Evolutionary conservation across 2,888 invertebrate species (phyloP).

Genomic region (Abrostola triplasia): DNA sequence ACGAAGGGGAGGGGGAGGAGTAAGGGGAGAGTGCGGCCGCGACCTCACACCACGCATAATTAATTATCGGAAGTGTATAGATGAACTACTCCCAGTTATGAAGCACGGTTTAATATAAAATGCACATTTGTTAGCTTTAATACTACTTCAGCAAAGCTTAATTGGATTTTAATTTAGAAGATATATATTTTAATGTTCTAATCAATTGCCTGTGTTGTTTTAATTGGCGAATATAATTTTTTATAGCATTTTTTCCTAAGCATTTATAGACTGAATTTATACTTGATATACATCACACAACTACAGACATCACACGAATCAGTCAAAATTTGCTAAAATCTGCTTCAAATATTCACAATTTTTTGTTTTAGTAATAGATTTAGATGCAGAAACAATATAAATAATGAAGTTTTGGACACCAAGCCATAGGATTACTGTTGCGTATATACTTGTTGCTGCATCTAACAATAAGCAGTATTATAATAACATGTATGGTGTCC

Average conservation of each 20-base stretch:
- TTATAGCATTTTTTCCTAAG: constrained; percentile 64
- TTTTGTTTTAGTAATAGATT: constrained; percentile 62
- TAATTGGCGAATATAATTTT: constrained; percentile 62
- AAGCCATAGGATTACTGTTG: constrained; percentile 53
- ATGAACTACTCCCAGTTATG: constrained; percentile 63
- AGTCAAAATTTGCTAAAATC: constrained; percentile 55
- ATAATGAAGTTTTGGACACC: constrained; percentile 23
- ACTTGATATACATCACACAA: constrained; percentile 74
- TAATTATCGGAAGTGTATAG: constrained; percentile 37
- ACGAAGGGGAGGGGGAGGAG: constrained; percentile 31
- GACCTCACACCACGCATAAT: constrained; percentile 22
- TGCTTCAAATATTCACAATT: constrained; percentile 63
- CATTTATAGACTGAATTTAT: constrained; percentile 73
- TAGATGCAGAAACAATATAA: constrained; percentile 67
- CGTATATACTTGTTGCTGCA: constrained; percentile 68
- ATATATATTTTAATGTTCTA: constrained; percentile 56
- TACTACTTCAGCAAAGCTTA: constrained; percentile 77
- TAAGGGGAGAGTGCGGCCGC: constrained; percentile 4
- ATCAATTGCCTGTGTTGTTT: constrained; percentile 57
- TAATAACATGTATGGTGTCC: constrained; percentile 66
- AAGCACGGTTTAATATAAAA: constrained; percentile 73
- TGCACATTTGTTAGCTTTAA: constrained; percentile 85
- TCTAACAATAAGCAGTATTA: constrained; percentile 80
- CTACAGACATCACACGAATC: constrained; percentile 75
- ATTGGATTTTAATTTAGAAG: constrained; percentile 64